Conservation (phyloP, 23 tunicate genomes). For the Halocynthia roretzi region DNA sequence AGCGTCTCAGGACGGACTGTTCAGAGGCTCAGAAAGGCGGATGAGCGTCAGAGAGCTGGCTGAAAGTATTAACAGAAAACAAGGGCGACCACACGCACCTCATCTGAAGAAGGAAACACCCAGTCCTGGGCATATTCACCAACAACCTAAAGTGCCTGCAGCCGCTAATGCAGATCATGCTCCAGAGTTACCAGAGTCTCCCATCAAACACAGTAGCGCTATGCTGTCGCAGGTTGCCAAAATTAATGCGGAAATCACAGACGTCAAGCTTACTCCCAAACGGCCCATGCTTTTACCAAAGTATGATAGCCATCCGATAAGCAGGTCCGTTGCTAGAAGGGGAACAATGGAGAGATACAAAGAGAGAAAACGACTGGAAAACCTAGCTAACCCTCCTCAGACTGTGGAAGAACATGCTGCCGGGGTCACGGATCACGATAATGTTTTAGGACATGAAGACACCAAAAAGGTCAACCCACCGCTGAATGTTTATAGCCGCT, state of each 20-base stretch:
- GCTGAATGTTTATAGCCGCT: conserved; percentile 16
- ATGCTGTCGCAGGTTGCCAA: background rate
- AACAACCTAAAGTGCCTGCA: background rate
- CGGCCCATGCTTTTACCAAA: conserved; percentile 23
- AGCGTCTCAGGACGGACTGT: conserved; percentile 45
- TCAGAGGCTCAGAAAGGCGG: conserved; percentile 56
- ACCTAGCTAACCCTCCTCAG: conserved; percentile 11
- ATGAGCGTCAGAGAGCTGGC: conserved; percentile 78
- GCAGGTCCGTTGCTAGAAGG: conserved; percentile 50
- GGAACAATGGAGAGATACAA: conserved; percentile 78
- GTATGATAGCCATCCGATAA: conserved; percentile 27
- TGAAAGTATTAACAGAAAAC: conserved; percentile 78
- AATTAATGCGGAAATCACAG: background rate
- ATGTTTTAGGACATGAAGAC: background rate
- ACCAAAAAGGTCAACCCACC: conserved; percentile 11
- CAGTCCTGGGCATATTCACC: background rate
- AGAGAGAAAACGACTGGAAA: conserved; percentile 30
- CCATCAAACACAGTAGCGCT: background rate
- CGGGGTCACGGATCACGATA: conserved; percentile 8
- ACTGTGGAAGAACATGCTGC: conserved; percentile 9
- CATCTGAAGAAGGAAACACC: conserved; percentile 15
- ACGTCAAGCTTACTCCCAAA: background rate
- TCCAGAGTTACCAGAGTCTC: background rate
- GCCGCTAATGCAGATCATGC: background rate
- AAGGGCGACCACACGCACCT: conserved; percentile 22